Evolutionary conservation across 37 sponge, comb jelly and placozoan species (phyloP), one percentile per base, ranked within the genome.

Genomic region (Dysidea cf. avara): DNA sequence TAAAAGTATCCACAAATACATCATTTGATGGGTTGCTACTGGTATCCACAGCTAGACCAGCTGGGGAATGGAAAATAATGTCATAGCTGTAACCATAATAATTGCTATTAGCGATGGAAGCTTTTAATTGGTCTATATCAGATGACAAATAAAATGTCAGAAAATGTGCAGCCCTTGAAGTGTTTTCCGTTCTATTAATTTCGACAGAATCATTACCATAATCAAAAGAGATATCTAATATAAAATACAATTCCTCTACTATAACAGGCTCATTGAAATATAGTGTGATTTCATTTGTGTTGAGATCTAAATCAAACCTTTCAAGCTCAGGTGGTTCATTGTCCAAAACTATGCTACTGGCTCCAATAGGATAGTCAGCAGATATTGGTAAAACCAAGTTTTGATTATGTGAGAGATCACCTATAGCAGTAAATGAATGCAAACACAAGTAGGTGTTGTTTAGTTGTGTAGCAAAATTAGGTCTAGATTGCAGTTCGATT

Each of bases 191-290:
- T 18, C 50, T 61, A 0, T 69, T 63, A 6, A 83, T 49, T 14
- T 11, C 39, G 3, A 79, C 29, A 1, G 13, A 60, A n/a, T 59
- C 66, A 43, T 22, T n/a, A n/a, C n/a, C n/a, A n/a, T n/a, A n/a
- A n/a, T n/a, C n/a, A 3, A 65, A 71, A 7, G 61, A 72, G 30
- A 71, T n/a, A n/a, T 82, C 49, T n/a, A n/a, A n/a, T n/a, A n/a
- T n/a, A n/a, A n/a, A n/a, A n/a, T n/a, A n/a, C n/a, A 93, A 16
- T 1, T 64, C 69, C 53, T 14, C 34, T 2, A 83, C 54, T 3
- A 82, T 43, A 12, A 93, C 80, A 25, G 94, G 86, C 49, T 93
- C 94, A 21, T 71, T 75, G 62, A 93, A 93, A 51, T 28, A 30
- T 20, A 93, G 56, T 1, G 72, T 81, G 54, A 93, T 17, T 14